These are phyloP conservation scores for Drosophila pandora DNA, from an alignment of 1,140 invertebrate species.

Conservation along the genomic window DNA sequence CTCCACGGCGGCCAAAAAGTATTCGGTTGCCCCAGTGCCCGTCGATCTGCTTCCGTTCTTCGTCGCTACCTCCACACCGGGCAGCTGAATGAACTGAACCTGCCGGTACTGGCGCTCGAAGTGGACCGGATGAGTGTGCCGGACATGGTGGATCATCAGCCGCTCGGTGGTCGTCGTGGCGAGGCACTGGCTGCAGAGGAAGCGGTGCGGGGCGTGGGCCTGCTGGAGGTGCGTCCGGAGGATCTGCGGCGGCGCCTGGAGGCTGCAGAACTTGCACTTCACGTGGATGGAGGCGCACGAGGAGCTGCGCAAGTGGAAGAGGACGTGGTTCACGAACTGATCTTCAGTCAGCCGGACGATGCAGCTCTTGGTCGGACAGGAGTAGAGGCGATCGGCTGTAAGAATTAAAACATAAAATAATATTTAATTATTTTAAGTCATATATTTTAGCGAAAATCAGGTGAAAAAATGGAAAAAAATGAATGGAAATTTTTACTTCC, in stretches of 20 bases:
- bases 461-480: too few species aligned
- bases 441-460: too few species aligned
- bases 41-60: background rate
- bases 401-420: too few species aligned
- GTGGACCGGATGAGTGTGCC: background rate
- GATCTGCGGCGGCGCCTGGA: background rate
- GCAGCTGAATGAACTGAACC: conserved; percentile 29
- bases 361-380: conserved; percentile 50
- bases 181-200: conserved; percentile 55
- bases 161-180: conserved; percentile 43
- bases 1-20: conserved; percentile 20
- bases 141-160: conserved; percentile 49
- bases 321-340: conserved; percentile 48
- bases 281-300: conserved; percentile 7
- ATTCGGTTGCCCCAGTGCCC: background rate
- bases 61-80: background rate
- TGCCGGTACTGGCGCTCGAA: conserved; percentile 25
- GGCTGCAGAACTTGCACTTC: conserved; percentile 40
- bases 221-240: conserved; percentile 40
- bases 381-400: conserved; percentile 42
- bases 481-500: too few species aligned
- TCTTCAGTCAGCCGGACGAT: conserved; percentile 23
- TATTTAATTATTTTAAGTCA: background rate
- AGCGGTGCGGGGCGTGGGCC: conserved; percentile 38
- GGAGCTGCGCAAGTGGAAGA: conserved; percentile 42